Evolutionary conservation across 2,113 vertebrate species (phyloP).

Genomic region (Marmota flaviventris): DNA sequence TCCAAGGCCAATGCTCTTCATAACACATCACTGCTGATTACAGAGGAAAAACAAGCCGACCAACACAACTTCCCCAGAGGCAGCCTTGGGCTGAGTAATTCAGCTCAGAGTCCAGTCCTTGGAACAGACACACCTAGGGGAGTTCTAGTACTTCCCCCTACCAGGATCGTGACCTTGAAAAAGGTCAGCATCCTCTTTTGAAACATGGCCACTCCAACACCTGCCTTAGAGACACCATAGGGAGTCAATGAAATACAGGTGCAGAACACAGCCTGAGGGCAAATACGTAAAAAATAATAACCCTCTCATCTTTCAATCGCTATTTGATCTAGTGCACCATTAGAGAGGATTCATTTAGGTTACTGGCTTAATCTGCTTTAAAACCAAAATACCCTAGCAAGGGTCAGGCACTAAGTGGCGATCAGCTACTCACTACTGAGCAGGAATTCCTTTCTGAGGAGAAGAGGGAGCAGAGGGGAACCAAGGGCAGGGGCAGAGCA

Average conservation of each 20-base stretch:
- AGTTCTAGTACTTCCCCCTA: background rate
- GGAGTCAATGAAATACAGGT: background rate
- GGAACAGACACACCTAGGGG: background rate
- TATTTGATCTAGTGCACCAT: background rate
- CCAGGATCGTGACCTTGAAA: background rate
- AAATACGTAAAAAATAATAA: background rate
- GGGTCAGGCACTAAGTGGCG: background rate
- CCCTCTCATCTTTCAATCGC: background rate
- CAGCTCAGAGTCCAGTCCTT: background rate
- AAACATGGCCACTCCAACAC: background rate
- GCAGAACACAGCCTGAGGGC: background rate
- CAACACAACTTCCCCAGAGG: background rate
- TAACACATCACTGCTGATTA: background rate
- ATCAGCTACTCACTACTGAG: background rate
- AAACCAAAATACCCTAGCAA: background rate
- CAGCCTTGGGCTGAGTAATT: background rate
- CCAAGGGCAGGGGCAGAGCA: background rate
- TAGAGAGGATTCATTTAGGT: background rate
- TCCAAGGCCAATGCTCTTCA: background rate
- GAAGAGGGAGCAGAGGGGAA: background rate
- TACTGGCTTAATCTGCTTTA: background rate
- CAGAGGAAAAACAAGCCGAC: background rate
- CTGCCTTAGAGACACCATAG: background rate
- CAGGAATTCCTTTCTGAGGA: background rate
- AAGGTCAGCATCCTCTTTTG: background rate